Conservation (phyloP, 2,113 vertebrate genomes). For the Enhydra lutris region DNA sequence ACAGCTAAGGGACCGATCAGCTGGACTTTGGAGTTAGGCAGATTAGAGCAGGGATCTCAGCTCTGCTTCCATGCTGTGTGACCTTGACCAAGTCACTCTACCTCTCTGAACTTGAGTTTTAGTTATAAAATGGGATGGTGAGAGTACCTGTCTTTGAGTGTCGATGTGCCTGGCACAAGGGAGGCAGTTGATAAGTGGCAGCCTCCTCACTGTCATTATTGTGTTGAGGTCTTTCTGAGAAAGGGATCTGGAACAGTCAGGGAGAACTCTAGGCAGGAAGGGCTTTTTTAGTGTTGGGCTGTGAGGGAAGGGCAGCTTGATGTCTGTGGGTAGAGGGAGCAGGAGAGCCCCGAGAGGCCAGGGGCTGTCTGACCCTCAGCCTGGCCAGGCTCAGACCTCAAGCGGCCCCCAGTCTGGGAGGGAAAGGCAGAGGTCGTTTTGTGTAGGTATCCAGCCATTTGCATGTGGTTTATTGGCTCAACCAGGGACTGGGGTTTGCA, state of each 20-base stretch:
- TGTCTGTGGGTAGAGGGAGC: background rate
- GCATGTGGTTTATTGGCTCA: background rate
- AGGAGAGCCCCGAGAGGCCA: background rate
- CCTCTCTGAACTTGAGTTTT: conserved; percentile 30
- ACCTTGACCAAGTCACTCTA: conserved; percentile 33
- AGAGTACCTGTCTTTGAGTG: background rate
- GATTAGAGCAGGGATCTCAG: background rate
- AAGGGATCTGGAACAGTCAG: background rate
- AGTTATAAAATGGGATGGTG: background rate
- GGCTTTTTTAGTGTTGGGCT: background rate
- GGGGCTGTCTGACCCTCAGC: background rate
- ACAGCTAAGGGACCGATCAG: background rate
- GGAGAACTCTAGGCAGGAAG: background rate
- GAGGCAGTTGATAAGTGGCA: background rate
- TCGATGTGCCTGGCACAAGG: background rate
- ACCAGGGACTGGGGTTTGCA: background rate
- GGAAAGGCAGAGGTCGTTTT: background rate
- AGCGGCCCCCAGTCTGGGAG: background rate
- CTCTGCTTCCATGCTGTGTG: conserved; percentile 25
- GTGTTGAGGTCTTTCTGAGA: conserved; percentile 19
- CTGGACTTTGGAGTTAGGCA: background rate
- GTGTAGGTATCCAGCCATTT: background rate
- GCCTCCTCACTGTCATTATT: background rate
- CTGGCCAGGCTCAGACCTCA: background rate
- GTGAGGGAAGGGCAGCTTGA: background rate